phyloP scores from a whole-genome alignment of 37 sponge, comb jelly and placozoan species.

The Petrosia ficiformis region DNA sequence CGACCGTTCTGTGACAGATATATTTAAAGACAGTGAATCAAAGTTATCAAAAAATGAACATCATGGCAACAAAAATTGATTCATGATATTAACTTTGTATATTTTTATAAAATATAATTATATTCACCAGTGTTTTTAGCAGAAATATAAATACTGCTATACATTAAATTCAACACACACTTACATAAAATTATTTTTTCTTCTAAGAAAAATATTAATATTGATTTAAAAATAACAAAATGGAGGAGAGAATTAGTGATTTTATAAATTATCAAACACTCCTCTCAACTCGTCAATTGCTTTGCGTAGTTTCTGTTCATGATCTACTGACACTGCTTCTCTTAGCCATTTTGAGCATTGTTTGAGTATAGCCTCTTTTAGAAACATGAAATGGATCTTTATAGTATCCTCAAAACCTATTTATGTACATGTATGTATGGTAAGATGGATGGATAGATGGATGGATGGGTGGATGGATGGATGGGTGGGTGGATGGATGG shows the following conservation, averaged over 20 bases:
- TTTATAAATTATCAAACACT: slow-evolving; percentile 65
- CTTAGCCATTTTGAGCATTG: slow-evolving; percentile 81
- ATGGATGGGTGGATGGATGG: too few relatives aligned
- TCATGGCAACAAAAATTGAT: not conserved
- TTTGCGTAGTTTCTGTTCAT: slow-evolving; percentile 52
- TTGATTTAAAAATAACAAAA: too few relatives aligned
- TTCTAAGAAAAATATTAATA: too few relatives aligned
- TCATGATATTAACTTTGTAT: not conserved
- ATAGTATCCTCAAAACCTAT: slow-evolving; percentile 78
- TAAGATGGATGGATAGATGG: too few relatives aligned
- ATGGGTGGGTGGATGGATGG: too few relatives aligned
- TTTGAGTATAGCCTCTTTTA: slow-evolving; percentile 53
- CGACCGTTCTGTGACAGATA: too few relatives aligned
- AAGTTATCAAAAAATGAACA: too few relatives aligned
- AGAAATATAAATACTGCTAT: not conserved
- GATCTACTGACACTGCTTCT: slow-evolving; percentile 48
- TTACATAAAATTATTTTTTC: too few relatives aligned
- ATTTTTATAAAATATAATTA: not conserved
- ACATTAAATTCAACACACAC: too few relatives aligned
- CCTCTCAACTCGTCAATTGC: slow-evolving; percentile 75
- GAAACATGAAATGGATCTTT: slow-evolving; percentile 70
- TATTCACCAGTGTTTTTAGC: not conserved
- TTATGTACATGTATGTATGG: not conserved
- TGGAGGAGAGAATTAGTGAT: slow-evolving; percentile 7
- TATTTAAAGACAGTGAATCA: too few relatives aligned